These are phyloP conservation scores for Drosophila azteca DNA, from an alignment of 1,140 invertebrate genomes.

Conservation along the genomic window DNA sequence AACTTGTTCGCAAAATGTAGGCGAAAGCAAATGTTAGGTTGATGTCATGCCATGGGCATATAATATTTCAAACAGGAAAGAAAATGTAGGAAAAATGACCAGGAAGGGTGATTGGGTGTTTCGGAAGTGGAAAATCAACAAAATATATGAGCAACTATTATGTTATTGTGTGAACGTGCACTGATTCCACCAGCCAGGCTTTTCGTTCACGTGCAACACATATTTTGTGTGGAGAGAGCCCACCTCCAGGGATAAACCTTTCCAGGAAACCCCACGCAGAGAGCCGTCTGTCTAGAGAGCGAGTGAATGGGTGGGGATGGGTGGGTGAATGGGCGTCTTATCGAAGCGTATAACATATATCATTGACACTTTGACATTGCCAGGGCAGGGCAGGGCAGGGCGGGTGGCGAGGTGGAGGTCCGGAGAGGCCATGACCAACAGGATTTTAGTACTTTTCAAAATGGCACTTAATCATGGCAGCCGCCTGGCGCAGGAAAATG, in stretches of 20 bases:
- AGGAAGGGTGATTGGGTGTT: neutral
- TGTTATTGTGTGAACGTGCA: constrained; percentile 81
- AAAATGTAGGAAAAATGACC: constrained; percentile 59
- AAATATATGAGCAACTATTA: constrained; percentile 79
- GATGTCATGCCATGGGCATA: constrained; percentile 65
- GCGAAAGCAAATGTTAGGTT: constrained; percentile 42
- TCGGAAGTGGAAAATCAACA: constrained; percentile 51
- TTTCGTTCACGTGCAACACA: constrained; percentile 68
- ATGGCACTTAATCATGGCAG: constrained; percentile 83
- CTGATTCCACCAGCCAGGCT: constrained; percentile 65
- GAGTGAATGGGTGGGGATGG: neutral
- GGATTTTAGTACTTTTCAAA: constrained; percentile 83
- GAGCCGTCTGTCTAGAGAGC: constrained; percentile 1
- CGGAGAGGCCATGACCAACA: constrained; percentile 70
- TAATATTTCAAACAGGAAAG: constrained; percentile 50
- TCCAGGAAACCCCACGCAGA: too few species aligned
- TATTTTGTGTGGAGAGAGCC: constrained; percentile 43
- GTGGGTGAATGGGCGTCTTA: constrained; percentile 59
- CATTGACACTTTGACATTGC: constrained; percentile 83
- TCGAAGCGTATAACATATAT: constrained; percentile 82
- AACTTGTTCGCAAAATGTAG: neutral
- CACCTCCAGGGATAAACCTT: neutral
- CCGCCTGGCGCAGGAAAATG: constrained; percentile 78
- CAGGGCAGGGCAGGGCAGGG: neutral
- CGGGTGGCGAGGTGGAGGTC: constrained; percentile 14